These are phyloP conservation scores for Plutella xylostella DNA, from an alignment of 2,888 invertebrate genomes.

Conservation along the genomic window DNA sequence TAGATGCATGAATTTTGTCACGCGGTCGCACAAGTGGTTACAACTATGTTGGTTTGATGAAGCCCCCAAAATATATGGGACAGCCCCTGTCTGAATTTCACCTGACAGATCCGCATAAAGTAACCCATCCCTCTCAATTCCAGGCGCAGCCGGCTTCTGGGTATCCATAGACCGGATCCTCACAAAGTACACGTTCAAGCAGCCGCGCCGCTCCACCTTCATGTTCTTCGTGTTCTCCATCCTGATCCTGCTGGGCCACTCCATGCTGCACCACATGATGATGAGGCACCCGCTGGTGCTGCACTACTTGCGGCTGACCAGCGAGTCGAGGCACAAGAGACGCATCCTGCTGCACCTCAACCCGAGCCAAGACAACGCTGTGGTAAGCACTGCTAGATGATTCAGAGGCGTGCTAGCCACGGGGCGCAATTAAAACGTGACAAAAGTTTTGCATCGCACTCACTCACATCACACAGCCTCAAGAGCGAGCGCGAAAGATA, in stretches of 20 bases:
- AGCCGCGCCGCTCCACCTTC: conserved; percentile 84
- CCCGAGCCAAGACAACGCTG: conserved; percentile 86
- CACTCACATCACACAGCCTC: no score
- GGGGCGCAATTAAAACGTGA: no score
- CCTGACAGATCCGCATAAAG: no score
- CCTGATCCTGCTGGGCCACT: conserved; percentile 80
- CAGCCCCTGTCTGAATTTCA: no score
- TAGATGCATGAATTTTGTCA: no score
- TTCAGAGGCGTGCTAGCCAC: no score
- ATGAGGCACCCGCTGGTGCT: conserved; percentile 85
- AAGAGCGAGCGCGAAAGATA: no score
- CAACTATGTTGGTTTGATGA: no score
- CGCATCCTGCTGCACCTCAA: conserved; percentile 84
- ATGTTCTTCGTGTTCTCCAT: conserved; percentile 89
- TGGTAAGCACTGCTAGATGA: no score
- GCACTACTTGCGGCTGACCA: conserved; percentile 81
- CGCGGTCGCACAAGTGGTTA: no score
- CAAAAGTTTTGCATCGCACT: no score
- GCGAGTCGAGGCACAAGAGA: conserved; percentile 78
- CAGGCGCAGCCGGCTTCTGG: conserved; percentile 88
- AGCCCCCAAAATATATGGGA: no score
- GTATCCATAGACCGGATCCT: conserved; percentile 87
- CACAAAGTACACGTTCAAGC: conserved; percentile 82
- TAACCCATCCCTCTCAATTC: background rate
- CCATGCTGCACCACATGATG: conserved; percentile 80